These are phyloP conservation scores for Edolisoma coerulescens DNA, from an alignment of 2,113 vertebrate species.

Conservation along the genomic window DNA sequence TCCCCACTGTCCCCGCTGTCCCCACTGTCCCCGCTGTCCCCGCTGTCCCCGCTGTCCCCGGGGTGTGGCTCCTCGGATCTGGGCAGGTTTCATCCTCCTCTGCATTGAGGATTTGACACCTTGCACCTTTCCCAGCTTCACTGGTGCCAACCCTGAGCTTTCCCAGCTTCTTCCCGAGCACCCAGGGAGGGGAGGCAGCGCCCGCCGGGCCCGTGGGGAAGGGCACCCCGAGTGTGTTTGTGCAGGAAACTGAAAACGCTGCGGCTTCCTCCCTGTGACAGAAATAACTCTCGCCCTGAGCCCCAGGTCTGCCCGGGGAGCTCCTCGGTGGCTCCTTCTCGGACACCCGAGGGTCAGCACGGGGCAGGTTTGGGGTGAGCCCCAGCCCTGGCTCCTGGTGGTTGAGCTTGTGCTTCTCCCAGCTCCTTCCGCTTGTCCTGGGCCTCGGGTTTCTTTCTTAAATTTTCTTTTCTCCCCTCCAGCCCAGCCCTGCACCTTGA, in stretches of 20 bases:
- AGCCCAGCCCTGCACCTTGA: background rate
- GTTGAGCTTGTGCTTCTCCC: too few relatives aligned
- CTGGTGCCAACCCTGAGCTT: background rate
- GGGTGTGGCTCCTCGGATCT: background rate
- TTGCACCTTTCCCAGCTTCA: background rate
- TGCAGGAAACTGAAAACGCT: constrained; percentile 13
- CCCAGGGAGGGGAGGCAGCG: background rate
- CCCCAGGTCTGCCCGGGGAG: background rate
- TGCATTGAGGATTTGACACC: rapidly evolving
- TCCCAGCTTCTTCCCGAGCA: background rate
- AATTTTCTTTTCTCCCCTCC: background rate
- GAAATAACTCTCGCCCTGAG: background rate
- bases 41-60: background rate
- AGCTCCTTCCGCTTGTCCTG: background rate
- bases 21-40: background rate
- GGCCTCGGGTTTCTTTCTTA: too few relatives aligned
- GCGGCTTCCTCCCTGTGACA: background rate
- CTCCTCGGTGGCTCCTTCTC: background rate
- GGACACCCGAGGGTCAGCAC: background rate
- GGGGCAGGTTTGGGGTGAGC: background rate
- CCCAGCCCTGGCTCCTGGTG: too few relatives aligned
- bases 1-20: background rate
- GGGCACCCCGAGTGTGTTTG: background rate
- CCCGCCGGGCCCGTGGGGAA: background rate
- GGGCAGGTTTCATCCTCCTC: background rate